phyloP scores from a whole-genome alignment of 2,888 invertebrate genomes.

The Aleiodes alternator region DNA sequence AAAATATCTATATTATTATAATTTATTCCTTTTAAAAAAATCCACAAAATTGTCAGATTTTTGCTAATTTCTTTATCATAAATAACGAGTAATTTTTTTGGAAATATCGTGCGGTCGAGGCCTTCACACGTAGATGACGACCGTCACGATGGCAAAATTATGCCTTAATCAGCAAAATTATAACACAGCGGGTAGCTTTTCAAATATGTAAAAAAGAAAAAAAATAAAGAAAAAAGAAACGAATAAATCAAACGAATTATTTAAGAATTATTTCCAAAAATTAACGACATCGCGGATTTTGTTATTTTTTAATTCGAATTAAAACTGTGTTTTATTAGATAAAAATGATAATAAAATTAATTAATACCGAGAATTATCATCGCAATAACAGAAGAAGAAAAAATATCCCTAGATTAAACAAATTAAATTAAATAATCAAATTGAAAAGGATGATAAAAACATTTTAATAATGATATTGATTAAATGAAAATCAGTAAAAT shows the following conservation, averaged over 20 bases:
- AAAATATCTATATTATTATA: too few species aligned
- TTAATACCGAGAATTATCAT: constrained; percentile 3
- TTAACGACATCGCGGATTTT: not conserved
- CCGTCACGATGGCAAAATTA: constrained; percentile 13
- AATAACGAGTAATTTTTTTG: not conserved
- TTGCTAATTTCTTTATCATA: too few species aligned
- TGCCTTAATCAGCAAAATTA: constrained; percentile 18
- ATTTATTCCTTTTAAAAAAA: too few species aligned
- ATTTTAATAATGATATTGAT: constrained; percentile 27
- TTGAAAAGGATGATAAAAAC: not conserved
- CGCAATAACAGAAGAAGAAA: constrained; percentile 6
- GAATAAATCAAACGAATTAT: constrained; percentile 11
- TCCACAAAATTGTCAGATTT: too few species aligned
- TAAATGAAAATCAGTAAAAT: constrained; percentile 12
- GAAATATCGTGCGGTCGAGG: constrained; percentile 12
- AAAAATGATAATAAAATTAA: constrained; percentile 7
- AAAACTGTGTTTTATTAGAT: constrained; percentile 6
- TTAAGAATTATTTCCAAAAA: not conserved
- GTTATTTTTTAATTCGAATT: not conserved
- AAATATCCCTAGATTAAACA: constrained; percentile 10
- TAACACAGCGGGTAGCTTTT: constrained; percentile 11
- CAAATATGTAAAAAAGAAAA: constrained; percentile 14
- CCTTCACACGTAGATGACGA: constrained; percentile 18
- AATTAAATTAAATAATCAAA: constrained; percentile 23
- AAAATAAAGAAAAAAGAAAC: constrained; percentile 2